A percentile compares a stretch with the other conserved stretches of the same genome.
Conservation (phyloP, 2,113 vertebrate genomes). For the Gyps fulvus region DNA sequence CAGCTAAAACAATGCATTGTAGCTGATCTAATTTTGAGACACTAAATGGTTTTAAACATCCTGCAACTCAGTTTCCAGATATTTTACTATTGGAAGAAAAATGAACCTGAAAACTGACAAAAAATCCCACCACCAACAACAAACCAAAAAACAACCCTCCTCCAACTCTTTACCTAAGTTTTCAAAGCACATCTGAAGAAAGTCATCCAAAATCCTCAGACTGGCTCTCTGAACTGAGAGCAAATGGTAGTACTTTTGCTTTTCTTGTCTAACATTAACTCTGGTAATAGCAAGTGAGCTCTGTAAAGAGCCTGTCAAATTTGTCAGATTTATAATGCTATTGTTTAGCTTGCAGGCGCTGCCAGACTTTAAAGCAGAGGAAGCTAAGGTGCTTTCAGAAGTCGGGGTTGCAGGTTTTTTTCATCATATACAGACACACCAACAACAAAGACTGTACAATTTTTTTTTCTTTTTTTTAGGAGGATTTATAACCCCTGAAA, state of each 20-base stretch:
- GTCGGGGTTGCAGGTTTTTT: not conserved
- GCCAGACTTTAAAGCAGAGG: not conserved
- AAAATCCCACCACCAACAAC: not conserved
- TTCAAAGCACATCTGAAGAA: not conserved
- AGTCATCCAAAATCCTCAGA: not conserved
- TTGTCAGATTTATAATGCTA: not conserved
- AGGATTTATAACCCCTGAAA: not conserved
- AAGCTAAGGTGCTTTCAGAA: not conserved
- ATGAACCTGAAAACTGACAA: not conserved
- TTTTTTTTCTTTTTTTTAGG: not conserved
- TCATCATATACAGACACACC: not conserved
- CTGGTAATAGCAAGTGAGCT: not conserved
- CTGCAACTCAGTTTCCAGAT: not conserved
- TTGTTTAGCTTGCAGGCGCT: not conserved
- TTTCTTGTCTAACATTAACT: not conserved
- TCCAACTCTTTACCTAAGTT: not conserved
- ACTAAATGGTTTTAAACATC: not conserved
- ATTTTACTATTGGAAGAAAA: not conserved
- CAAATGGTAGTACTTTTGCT: not conserved
- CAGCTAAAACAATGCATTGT: not conserved
- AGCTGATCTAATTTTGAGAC: not conserved
- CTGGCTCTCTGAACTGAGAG: not conserved
- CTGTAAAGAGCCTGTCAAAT: not conserved
- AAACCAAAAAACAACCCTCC: not conserved
- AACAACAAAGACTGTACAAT: not conserved